Base-by-base conservation (phyloP, 2,888 invertebrate species). In the Polyommatus iphigenia region DNA sequence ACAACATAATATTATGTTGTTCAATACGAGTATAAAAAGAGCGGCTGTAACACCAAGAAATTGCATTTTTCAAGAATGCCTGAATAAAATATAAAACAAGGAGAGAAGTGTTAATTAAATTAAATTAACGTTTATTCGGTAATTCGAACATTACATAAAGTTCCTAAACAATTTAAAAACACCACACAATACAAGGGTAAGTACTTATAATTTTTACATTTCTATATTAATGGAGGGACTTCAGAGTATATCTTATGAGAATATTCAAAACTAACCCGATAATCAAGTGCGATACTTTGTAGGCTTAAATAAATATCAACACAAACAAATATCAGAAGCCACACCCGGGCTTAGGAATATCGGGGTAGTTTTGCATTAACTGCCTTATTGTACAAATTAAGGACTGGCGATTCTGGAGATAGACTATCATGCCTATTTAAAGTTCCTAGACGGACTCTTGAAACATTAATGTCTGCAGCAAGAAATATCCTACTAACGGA, bases 261-360 rank as follows among this genome's bases (percentile, higher is more conserved):
- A 78, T 73, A 78, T 78, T 46, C 78, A 78, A 73, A 78, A 78
- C 78, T 78, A 78, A 0, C 78, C 78, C 73, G 75, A 73, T 54
- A 50, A 78, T 41, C 78, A 78, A 73, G 78, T 78, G 7, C 18
- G 41, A 41, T 78, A 78, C 32, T 78, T 78, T 73, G 36, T 78
- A 73, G 72, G 78, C 7, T 15, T 62, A 62, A 62, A 2, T 62
- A 62, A 29, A 24, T 8, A 62, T 2, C 62, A 62, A 62, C 24
- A 62, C 24, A 24, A 62, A 62, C 59, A 59, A 20, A 78, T 72
- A 57, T 50, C 57, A 32, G 72, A 78, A 54, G 59, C 71, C 72
- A 78, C 78, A 36, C 57, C 78, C 50, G 62, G 78, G 29, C 78
- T 78, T 54, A 72, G 78, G 15, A 57, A 73, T 78, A 71, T 72